Conservation (phyloP, 1,140 invertebrate genomes). For the Drosophila prosaltans region DNA sequence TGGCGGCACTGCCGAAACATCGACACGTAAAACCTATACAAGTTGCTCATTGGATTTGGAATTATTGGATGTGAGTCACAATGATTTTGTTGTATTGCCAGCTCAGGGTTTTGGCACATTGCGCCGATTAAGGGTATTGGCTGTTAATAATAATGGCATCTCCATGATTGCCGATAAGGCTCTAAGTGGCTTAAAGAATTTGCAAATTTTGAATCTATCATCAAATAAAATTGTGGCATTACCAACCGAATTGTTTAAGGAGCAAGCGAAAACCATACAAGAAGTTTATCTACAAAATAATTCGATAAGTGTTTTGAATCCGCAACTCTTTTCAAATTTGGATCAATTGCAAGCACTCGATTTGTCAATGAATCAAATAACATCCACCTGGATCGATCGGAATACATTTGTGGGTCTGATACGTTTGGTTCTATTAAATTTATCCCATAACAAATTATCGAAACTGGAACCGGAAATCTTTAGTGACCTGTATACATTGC, state of each 20-base stretch:
- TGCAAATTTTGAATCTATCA: slow-evolving; percentile 92
- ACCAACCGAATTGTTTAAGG: slow-evolving; percentile 92
- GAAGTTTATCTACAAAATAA: slow-evolving; percentile 95
- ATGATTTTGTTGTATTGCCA: slow-evolving; percentile 92
- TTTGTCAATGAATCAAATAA: slow-evolving; percentile 93
- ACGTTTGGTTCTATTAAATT: slow-evolving; percentile 91
- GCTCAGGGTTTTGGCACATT: slow-evolving; percentile 91
- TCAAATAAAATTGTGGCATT: slow-evolving; percentile 94
- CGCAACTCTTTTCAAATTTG: slow-evolving; percentile 91
- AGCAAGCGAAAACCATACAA: slow-evolving; percentile 90
- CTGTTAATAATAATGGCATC: slow-evolving; percentile 93
- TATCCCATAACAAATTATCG: slow-evolving; percentile 92
- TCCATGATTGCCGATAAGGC: slow-evolving; percentile 92
- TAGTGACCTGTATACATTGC: slow-evolving; percentile 90
- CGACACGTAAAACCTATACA: slow-evolving; percentile 51
- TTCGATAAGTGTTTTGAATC: slow-evolving; percentile 91
- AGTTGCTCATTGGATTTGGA: slow-evolving; percentile 91
- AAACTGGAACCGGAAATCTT: slow-evolving; percentile 92
- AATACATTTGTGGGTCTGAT: slow-evolving; percentile 94
- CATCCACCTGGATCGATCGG: slow-evolving; percentile 91
- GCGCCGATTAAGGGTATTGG: slow-evolving; percentile 89
- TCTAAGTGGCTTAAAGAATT: slow-evolving; percentile 89
- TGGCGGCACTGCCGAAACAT: slow-evolving; percentile 57
- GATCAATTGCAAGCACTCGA: slow-evolving; percentile 93
- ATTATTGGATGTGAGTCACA: slow-evolving; percentile 91